Evolutionary conservation across 2,113 vertebrate species (phyloP), one percentile per base, ranked within the genome.

Genomic region (Gallinago media): DNA sequence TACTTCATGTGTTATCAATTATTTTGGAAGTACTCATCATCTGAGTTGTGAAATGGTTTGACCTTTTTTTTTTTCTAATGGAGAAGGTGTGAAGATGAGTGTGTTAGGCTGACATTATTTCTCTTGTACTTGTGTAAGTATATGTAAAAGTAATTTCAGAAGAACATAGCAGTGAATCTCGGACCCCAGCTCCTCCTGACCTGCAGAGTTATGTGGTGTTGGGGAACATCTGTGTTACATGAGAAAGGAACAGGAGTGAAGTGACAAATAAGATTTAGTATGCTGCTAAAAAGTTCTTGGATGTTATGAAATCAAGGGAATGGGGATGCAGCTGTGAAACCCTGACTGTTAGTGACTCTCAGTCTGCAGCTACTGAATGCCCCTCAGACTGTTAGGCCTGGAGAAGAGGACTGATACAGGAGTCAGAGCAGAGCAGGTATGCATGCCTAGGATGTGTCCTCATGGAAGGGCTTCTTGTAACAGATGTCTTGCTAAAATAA

Each of bases 1-100:
- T 85, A 49, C 74, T 93, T 97, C 95, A 97, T 97, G 91, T 97
- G 94, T 72, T 96, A 95, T 97, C 89, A 96, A 96, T 97, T 96
- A 96, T 70, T 97, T 94, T 92, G 76, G 44, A 95, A 82, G 65
- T 80, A 92, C 86, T 97, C 78, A 95, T 94, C 94, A 80, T 91
- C 67, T 88, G 93, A 79, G 62, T 97, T 97, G 94, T 96, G 95
- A 96, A 97, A 97, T 76, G 73, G 25, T 75, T 92, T 94, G 86
- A 92, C 88, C 65, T 93, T 94, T 90, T 46, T 44, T 38, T 46
- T 76, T 67, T 94, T 55, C 15, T 47, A 82, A 85, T 40, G 52
- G 59, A 86, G 36, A 61, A 36, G 78, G 61, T 78, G 68, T n/a
- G 54, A 89, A 91, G 88, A 81, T 25, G 63, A 54, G 56, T 74